Evolutionary conservation across 2,797 vertebrate genomes (phyloP).

Genomic region (Prionace glauca): DNA sequence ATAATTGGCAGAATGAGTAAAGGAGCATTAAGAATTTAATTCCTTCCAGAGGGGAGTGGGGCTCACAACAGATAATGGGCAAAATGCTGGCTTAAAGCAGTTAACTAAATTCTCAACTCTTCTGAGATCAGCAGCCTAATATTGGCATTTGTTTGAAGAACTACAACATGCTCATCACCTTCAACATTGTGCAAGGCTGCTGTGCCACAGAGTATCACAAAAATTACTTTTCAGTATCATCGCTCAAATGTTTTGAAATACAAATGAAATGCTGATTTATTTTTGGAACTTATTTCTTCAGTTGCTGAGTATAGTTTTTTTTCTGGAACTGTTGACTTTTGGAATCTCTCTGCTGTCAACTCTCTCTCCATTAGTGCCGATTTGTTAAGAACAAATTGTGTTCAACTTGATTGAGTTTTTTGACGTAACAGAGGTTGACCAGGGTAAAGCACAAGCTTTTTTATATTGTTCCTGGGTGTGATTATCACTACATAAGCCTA

Average conservation of each 20-base stretch:
- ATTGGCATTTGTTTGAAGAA: not conserved
- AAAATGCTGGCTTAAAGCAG: no score
- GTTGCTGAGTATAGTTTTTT: not conserved
- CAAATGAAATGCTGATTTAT: not conserved
- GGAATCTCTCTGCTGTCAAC: not conserved
- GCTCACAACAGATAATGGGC: no score
- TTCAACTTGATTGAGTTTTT: no score
- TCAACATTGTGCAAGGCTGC: not conserved
- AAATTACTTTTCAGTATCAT: not conserved
- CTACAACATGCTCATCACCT: not conserved
- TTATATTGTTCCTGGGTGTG: no score
- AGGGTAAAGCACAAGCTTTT: no score
- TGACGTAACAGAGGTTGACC: not conserved
- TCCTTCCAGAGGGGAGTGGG: no score
- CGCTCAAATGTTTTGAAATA: not conserved
- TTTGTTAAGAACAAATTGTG: no score
- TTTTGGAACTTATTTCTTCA: not conserved
- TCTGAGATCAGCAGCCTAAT: not conserved
- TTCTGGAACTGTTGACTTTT: not conserved
- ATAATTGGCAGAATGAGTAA: no score
- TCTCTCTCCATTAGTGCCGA: not conserved
- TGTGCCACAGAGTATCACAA: not conserved
- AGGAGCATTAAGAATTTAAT: no score
- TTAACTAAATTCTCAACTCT: not conserved
- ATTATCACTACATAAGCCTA: no score